A percentile compares a stretch with the other conserved stretches of the same genome.
Conservation (phyloP, 2,888 invertebrate genomes). For the Rutpela maculata region DNA sequence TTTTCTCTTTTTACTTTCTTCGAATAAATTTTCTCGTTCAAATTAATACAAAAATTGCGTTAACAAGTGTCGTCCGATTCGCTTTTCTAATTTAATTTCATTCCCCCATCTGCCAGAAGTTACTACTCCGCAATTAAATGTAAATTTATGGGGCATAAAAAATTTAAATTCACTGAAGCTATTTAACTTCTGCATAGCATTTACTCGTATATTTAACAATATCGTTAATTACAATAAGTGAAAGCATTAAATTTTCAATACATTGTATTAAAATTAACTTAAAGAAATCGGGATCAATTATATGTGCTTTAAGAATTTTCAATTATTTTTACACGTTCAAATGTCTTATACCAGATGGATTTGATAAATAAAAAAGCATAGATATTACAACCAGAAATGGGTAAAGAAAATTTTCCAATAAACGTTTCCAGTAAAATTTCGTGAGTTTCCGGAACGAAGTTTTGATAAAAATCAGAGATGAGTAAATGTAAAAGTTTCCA, state of each 20-base stretch:
- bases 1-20: background rate
- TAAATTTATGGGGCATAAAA: constrained; percentile 26
- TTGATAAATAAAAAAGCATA: too few relatives aligned
- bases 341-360: background rate
- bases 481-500: too few relatives aligned
- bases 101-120: constrained; percentile 10
- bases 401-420: too few relatives aligned
- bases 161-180: background rate
- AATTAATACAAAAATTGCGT: constrained; percentile 18
- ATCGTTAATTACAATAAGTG: background rate
- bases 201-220: background rate
- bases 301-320: background rate
- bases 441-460: too few relatives aligned
- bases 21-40: background rate
- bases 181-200: background rate
- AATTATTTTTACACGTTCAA: background rate
- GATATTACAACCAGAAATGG: too few relatives aligned
- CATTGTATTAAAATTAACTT: background rate
- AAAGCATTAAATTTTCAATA: background rate
- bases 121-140: constrained; percentile 4
- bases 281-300: background rate
- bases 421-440: too few relatives aligned
- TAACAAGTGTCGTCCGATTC: constrained; percentile 1
- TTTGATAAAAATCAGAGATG: too few relatives aligned
- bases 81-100: constrained; percentile 23